Conservation (phyloP, 2,888 invertebrate species). For the Podabrus alpinus region DNA sequence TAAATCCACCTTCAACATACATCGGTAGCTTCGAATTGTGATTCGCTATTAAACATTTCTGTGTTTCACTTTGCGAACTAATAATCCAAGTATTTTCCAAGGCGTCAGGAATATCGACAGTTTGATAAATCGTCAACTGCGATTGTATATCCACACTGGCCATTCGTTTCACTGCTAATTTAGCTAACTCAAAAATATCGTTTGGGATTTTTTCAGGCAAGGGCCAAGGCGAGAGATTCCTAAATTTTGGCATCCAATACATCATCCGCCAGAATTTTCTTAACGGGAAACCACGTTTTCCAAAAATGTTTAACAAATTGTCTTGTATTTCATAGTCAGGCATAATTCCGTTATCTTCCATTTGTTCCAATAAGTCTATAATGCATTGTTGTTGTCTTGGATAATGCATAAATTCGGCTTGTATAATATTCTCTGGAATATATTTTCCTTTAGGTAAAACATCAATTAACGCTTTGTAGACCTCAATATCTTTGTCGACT, state of each 20-base stretch:
- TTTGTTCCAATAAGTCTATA: slow-evolving; percentile 85
- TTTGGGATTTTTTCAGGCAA: slow-evolving; percentile 78
- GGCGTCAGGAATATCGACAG: slow-evolving; percentile 72
- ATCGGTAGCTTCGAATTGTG: slow-evolving; percentile 68
- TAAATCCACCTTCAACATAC: slow-evolving; percentile 84
- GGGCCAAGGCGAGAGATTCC: slow-evolving; percentile 85
- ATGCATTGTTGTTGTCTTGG: slow-evolving; percentile 95
- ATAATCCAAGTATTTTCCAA: slow-evolving; percentile 92
- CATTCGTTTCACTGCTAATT: slow-evolving; percentile 82
- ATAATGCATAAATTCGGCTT: slow-evolving; percentile 91
- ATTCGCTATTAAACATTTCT: slow-evolving; percentile 69
- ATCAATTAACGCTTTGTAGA: slow-evolving; percentile 83
- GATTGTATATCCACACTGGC: slow-evolving; percentile 78
- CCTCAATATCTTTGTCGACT: slow-evolving; percentile 83
- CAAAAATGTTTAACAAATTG: slow-evolving; percentile 84
- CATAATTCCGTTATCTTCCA: slow-evolving; percentile 93
- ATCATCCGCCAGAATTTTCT: slow-evolving; percentile 80
- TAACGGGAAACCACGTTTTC: slow-evolving; percentile 71
- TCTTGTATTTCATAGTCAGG: slow-evolving; percentile 89
- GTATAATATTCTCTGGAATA: slow-evolving; percentile 79
- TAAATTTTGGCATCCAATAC: slow-evolving; percentile 95
- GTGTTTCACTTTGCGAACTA: slow-evolving; percentile 80
- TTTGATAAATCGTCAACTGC: slow-evolving; percentile 67
- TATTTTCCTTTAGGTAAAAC: slow-evolving; percentile 88
- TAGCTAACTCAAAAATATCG: slow-evolving; percentile 77